Evolutionary conservation across 2,113 vertebrate genomes (phyloP), one percentile per base, ranked within the genome.

Genomic region (Callipepla californica): DNA sequence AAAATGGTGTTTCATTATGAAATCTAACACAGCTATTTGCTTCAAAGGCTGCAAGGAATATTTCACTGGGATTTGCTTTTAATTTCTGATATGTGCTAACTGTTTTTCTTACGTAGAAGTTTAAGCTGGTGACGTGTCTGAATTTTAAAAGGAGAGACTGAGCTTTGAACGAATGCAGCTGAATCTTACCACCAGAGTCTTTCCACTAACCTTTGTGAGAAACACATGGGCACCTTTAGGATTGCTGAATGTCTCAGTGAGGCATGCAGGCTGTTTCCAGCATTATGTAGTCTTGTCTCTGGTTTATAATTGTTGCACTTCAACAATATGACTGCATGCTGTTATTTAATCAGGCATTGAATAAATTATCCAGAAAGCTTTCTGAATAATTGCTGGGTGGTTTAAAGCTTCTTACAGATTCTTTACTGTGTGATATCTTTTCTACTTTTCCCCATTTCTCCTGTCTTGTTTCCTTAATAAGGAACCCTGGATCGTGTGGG

Each of bases 241-340:
- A 91, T 95, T 93, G 26, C 78, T 92, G 84, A 95, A 73, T 73
- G 86, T 73, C 84, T 94, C 82, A 72, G 13, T 91, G 95, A 89
- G 89, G 87, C 85, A n/a, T 44, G 57, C 87, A 93, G 94, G 65
- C 91, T 90, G 94, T 78, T 95, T 82, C 69, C 69, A 80, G 81
- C 89, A 65, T 95, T 87, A 67, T 96, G 91, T 89, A 94, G 94
- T 96, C 78, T 48, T 94, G 87, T 94, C 92, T 96, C 94, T 93
- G 85, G 78, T 91, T 94, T 91, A 44, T 95, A 94, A 87, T 92
- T 93, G 90, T 95, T 94, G 84, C 91, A 77, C 87, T 94, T 94
- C 85, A 96, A 51, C 92, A 95, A 76, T 91, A 79, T 91, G 81
- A 96, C 91, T 94, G 50, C 67, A 57, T 91, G 72, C 94, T 93